These are phyloP conservation scores for Camponotus floridanus DNA, from an alignment of 1,140 invertebrate species.

Conservation along the genomic window DNA sequence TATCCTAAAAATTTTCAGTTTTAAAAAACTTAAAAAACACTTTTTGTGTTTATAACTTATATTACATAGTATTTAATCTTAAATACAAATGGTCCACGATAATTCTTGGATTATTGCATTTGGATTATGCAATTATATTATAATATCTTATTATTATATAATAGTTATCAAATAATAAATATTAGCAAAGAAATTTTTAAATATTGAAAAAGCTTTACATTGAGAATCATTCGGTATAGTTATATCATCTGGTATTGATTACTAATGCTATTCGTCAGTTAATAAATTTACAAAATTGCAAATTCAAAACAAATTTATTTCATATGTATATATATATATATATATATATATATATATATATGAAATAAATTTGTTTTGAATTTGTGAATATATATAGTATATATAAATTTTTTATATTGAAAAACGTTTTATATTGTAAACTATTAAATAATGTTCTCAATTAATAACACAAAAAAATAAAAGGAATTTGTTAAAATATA, in stretches of 20 bases:
- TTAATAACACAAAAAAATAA: too few species aligned
- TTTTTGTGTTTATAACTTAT: not conserved
- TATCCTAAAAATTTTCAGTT: too few species aligned
- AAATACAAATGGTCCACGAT: not conserved
- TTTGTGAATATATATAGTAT: too few species aligned
- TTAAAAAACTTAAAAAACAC: too few species aligned
- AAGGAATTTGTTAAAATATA: too few species aligned
- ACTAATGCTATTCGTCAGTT: conserved; percentile 2
- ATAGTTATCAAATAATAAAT: conserved; percentile 8
- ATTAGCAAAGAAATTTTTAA: conserved; percentile 14
- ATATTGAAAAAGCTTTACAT: too few species aligned
- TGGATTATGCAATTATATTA: conserved; percentile 24
- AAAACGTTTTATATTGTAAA: too few species aligned
- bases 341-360: too few species aligned
- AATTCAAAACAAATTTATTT: not conserved
- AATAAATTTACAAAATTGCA: not conserved
- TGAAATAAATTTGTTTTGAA: too few species aligned
- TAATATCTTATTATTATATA: conserved; percentile 2
- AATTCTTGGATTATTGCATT: conserved; percentile 3
- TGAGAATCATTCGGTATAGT: not conserved
- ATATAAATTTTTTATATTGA: too few species aligned
- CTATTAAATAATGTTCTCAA: too few species aligned
- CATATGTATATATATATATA: too few species aligned
- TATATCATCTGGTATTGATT: not conserved
- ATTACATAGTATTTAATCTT: not conserved